Conservation (phyloP, 2,113 vertebrate species). For the Cebus imitator region DNA sequence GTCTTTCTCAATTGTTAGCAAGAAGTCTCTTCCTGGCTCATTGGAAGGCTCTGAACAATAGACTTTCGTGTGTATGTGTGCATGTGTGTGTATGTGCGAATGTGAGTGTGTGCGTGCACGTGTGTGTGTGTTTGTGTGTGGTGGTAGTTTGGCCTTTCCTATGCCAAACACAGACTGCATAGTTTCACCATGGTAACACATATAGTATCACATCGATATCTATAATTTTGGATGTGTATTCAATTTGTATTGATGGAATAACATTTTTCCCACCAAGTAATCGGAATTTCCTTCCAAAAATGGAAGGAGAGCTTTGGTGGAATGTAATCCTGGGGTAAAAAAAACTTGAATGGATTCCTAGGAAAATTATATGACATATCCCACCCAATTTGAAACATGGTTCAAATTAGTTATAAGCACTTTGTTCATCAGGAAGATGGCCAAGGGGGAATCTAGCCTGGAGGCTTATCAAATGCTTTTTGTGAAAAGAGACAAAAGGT, state of each 20-base stretch:
- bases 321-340: constrained; percentile 40
- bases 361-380: constrained; percentile 34
- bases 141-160: background rate
- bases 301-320: background rate
- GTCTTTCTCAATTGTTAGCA: background rate
- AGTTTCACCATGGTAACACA: background rate
- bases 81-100: background rate
- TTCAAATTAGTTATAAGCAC: background rate
- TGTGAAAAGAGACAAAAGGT: background rate
- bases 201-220: background rate
- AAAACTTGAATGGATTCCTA: constrained; percentile 54
- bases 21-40: background rate
- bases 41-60: background rate
- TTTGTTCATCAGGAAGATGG: background rate
- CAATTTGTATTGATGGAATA: background rate
- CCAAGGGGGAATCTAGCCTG: background rate
- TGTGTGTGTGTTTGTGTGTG: too few species aligned
- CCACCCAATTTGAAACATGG: constrained; percentile 32
- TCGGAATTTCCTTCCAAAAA: constrained; percentile 25
- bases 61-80: background rate
- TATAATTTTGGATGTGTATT: background rate
- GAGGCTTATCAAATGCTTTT: background rate
- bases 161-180: background rate
- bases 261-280: constrained; percentile 20
- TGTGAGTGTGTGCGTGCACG: background rate